These are phyloP conservation scores for Sycobia sp. DNA, from an alignment of 1,140 invertebrate species.

Conservation along the genomic window DNA sequence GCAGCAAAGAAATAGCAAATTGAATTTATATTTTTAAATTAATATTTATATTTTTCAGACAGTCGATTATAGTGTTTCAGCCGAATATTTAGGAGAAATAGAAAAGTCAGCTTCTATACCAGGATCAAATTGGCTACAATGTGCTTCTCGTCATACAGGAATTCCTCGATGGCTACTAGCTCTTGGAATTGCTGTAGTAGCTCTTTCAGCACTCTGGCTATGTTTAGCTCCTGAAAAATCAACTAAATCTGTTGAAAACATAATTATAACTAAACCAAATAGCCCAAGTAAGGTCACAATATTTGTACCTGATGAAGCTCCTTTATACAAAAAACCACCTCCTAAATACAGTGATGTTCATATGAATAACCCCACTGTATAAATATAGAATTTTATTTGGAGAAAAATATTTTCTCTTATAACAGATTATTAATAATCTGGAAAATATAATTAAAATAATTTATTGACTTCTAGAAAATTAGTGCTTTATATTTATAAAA, in stretches of 20 bases:
- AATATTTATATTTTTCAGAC: constrained; percentile 13
- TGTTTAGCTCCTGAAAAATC: constrained; percentile 53
- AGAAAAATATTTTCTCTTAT: background rate
- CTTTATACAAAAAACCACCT: constrained; percentile 44
- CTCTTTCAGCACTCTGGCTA: constrained; percentile 62
- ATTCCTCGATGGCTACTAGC: constrained; percentile 62
- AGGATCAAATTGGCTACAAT: constrained; percentile 61
- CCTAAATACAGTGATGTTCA: constrained; percentile 44
- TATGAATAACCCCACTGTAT: constrained; percentile 31
- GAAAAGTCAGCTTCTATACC: constrained; percentile 42
- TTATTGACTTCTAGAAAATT: too few species aligned
- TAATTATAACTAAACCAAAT: constrained; percentile 33
- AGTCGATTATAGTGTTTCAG: constrained; percentile 47
- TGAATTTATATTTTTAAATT: constrained; percentile 2
- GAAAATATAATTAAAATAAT: constrained; percentile 1
- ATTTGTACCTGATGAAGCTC: constrained; percentile 43
- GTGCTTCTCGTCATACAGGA: constrained; percentile 63
- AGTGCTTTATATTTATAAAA: too few species aligned
- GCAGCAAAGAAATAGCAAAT: too few species aligned
- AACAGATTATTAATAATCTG: background rate
- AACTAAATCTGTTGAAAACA: constrained; percentile 36
- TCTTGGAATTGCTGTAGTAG: constrained; percentile 55
- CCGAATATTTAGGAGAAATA: constrained; percentile 48
- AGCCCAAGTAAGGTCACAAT: constrained; percentile 38
- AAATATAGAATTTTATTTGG: constrained; percentile 35